These are phyloP conservation scores for Rhynchophorus ferrugineus DNA, from an alignment of 1,140 invertebrate species.

Conservation along the genomic window DNA sequence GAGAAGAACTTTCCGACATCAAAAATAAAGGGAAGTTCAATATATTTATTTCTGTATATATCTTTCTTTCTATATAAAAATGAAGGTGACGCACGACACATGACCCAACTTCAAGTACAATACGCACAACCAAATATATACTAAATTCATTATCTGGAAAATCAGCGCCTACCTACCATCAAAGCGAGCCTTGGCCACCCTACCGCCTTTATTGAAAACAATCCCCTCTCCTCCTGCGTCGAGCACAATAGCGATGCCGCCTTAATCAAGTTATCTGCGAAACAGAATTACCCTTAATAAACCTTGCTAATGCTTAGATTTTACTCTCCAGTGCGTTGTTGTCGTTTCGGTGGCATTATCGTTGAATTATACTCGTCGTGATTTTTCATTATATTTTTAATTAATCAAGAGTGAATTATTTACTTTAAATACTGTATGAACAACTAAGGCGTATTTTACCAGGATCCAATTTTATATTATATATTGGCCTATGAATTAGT, in stretches of 20 bases:
- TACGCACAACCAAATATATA: neutral
- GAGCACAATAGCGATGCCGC: slow-evolving; percentile 2
- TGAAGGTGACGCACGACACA: neutral
- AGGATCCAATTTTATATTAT: too few species aligned
- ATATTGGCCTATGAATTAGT: too few species aligned
- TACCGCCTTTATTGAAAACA: slow-evolving; percentile 4
- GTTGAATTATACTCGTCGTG: too few species aligned
- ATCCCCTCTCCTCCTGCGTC: neutral
- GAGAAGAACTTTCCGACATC: too few species aligned
- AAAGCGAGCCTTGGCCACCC: neutral
- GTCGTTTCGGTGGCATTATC: too few species aligned
- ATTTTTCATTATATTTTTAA: too few species aligned
- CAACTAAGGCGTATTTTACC: too few species aligned
- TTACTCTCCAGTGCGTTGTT: neutral
- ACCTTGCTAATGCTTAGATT: slow-evolving; percentile 1
- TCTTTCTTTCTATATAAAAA: too few species aligned
- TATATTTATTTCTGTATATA: too few species aligned
- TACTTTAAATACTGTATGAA: too few species aligned
- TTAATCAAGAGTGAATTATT: too few species aligned
- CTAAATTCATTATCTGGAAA: slow-evolving; percentile 3
- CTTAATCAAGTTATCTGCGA: neutral
- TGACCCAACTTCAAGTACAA: neutral
- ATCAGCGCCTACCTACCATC: neutral
- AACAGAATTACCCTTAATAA: slow-evolving; percentile 6
- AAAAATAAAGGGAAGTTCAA: too few species aligned